A percentile compares a stretch with the other conserved stretches of the same genome.
These are phyloP conservation scores for Hyla sarda DNA, from an alignment of 2,113 vertebrate species.

Conservation along the genomic window DNA sequence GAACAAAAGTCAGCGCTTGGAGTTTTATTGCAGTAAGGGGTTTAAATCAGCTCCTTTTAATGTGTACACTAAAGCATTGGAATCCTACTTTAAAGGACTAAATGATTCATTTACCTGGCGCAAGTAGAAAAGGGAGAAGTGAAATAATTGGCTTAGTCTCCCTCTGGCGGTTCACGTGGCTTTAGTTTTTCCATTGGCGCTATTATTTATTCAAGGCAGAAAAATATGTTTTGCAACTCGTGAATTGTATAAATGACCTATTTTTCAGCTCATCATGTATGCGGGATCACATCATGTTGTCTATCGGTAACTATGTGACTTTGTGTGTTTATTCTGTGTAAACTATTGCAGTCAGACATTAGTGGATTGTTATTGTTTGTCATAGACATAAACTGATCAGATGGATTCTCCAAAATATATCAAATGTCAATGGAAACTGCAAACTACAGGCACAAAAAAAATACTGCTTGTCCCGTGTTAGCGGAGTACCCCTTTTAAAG, in stretches of 20 bases:
- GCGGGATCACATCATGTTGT: not conserved
- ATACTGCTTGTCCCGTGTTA: no score
- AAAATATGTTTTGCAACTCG: slow-evolving; percentile 22
- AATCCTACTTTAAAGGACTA: slow-evolving; percentile 3
- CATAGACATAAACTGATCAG: no score
- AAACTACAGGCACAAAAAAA: no score
- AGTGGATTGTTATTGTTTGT: no score
- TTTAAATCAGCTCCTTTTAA: not conserved
- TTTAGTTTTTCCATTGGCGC: slow-evolving; percentile 48
- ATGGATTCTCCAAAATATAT: no score
- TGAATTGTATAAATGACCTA: slow-evolving; percentile 1
- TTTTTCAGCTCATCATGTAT: not conserved
- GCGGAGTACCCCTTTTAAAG: no score
- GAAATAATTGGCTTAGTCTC: slow-evolving; percentile 36
- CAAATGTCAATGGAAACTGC: no score
- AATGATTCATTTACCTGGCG: slow-evolving; percentile 50
- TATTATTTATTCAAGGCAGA: slow-evolving; percentile 18
- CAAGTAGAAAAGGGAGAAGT: slow-evolving; percentile 20
- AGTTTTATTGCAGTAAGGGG: not conserved
- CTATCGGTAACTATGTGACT: not conserved
- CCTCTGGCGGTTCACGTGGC: slow-evolving; percentile 30
- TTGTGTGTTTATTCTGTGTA: no score
- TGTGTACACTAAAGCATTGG: not conserved
- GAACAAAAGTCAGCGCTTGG: not conserved
- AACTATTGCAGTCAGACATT: no score